phyloP scores from a whole-genome alignment of 2,113 vertebrate genomes.

The Tychaedon coryphoeus region DNA sequence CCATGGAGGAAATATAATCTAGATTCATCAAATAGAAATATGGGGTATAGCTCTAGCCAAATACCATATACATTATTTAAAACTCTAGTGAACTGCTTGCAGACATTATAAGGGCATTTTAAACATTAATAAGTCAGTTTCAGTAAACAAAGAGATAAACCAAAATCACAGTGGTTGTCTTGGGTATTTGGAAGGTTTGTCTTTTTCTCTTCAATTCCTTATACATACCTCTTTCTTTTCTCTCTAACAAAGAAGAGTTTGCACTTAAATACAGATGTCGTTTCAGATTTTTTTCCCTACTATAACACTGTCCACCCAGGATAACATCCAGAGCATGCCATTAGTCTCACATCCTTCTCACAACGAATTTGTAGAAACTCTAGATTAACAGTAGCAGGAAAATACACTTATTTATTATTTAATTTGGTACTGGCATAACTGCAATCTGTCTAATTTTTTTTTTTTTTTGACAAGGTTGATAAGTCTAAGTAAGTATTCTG shows the following conservation, averaged over 20 bases:
- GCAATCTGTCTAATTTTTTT: neutral
- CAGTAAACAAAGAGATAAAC: slow-evolving; percentile 18
- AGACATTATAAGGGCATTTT: neutral
- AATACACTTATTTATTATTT: neutral
- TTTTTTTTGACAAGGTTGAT: neutral
- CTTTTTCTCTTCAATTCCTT: neutral
- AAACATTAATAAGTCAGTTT: slow-evolving; percentile 37
- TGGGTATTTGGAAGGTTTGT: neutral
- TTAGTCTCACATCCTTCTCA: neutral
- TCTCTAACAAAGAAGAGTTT: neutral
- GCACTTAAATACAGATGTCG: neutral
- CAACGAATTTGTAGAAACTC: neutral
- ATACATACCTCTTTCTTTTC: neutral
- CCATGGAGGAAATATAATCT: neutral
- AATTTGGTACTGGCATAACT: neutral
- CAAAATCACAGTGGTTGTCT: neutral
- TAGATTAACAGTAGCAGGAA: neutral
- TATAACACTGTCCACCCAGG: neutral
- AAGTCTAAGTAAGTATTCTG: neutral
- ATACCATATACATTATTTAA: slow-evolving; percentile 43
- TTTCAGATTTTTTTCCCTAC: neutral
- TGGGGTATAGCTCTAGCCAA: neutral
- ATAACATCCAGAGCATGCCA: neutral
- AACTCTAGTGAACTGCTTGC: neutral
- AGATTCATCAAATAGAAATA: neutral